A percentile compares a stretch with the other conserved stretches of the same genome.
These are phyloP conservation scores for Genyomyrus donnyi DNA, from an alignment of 2,113 vertebrate species.

Conservation along the genomic window DNA sequence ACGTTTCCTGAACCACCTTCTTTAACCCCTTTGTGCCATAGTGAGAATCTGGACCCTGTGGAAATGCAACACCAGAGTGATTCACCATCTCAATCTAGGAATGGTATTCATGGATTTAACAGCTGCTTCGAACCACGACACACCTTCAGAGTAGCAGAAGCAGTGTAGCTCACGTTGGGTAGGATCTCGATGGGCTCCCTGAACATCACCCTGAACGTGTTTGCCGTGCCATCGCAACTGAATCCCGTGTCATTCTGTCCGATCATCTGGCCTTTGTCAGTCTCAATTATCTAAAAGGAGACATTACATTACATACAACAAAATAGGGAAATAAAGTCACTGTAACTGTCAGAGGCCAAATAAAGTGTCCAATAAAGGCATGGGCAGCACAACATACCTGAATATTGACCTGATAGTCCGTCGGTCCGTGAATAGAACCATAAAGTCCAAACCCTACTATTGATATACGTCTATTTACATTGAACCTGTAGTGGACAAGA, in stretches of 20 bases:
- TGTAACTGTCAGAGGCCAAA: neutral
- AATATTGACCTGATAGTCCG: conserved; percentile 94
- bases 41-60: conserved; percentile 85
- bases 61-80: neutral
- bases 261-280: conserved; percentile 79
- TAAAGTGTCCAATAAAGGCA: neutral
- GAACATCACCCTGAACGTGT: conserved; percentile 90
- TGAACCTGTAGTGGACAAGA: conserved; percentile 65
- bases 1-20: conserved; percentile 77
- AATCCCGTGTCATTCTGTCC: conserved; percentile 90
- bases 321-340: neutral
- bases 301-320: neutral
- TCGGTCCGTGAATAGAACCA: conserved; percentile 90
- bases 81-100: neutral
- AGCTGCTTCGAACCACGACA: neutral
- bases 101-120: neutral
- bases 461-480: conserved; percentile 86
- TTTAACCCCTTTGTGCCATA: conserved; percentile 91
- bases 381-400: conserved; percentile 62
- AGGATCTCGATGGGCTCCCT: conserved; percentile 87
- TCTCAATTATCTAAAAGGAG: conserved; percentile 75
- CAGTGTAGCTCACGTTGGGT: conserved; percentile 84
- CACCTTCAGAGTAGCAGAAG: conserved; percentile 85
- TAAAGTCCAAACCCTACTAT: conserved; percentile 90
- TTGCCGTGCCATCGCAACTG: conserved; percentile 84